phyloP scores from a whole-genome alignment of 2,797 vertebrate species.

The Harpagifer antarcticus region DNA sequence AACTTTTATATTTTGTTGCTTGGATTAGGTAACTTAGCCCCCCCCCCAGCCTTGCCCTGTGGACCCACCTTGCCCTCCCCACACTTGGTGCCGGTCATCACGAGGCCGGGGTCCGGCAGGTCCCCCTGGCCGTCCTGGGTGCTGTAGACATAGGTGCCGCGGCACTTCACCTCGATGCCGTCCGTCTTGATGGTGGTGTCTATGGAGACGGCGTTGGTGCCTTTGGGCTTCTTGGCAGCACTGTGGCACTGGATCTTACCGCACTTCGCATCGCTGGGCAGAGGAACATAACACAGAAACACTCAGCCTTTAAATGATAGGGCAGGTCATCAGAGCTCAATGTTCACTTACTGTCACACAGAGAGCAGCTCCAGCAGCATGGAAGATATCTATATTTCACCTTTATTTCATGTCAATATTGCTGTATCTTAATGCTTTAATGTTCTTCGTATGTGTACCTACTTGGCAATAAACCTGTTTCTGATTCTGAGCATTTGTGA shows the following conservation, averaged over 20 bases:
- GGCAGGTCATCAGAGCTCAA: not conserved
- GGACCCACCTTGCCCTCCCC: conserved; percentile 90
- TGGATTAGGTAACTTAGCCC: no score
- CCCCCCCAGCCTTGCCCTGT: no score
- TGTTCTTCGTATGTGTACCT: no score
- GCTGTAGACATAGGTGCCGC: conserved; percentile 90
- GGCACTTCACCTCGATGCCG: conserved; percentile 89
- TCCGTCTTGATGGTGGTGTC: conserved; percentile 90
- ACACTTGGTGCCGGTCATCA: conserved; percentile 94
- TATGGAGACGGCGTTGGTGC: conserved; percentile 89
- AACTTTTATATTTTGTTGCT: no score
- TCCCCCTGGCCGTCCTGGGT: conserved; percentile 88
- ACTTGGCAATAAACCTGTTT: no score
- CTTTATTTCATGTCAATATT: no score
- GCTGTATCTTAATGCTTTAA: no score
- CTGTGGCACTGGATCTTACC: conserved; percentile 98
- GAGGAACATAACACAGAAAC: not conserved
- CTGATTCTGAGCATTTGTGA: not conserved
- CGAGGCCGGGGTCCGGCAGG: conserved; percentile 90
- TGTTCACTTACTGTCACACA: not conserved
- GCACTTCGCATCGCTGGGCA: conserved; percentile 91
- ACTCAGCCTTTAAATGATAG: not conserved
- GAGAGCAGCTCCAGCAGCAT: not conserved
- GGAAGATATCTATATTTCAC: not conserved
- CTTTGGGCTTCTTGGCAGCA: conserved; percentile 89